Percentiles rank a stretch among this genome's conserved stretches.
phyloP scores from a whole-genome alignment of 2,888 invertebrate species.

The Charanyca ferruginea region DNA sequence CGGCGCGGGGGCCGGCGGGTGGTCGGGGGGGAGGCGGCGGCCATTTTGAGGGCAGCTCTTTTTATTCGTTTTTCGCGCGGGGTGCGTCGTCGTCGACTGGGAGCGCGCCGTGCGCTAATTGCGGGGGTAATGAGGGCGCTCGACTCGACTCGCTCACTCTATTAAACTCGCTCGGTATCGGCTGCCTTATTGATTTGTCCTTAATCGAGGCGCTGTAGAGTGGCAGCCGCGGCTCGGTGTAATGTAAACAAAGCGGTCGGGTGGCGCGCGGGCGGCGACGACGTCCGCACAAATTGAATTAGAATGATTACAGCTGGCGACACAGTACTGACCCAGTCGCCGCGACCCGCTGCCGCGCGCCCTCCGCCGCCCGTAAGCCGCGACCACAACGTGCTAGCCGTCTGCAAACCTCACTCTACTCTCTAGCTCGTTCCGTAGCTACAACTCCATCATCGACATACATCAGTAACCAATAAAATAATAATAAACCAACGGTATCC shows the following conservation, averaged over 20 bases:
- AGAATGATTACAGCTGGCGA: constrained; percentile 81
- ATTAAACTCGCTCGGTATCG: constrained; percentile 90
- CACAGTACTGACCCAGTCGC: constrained; percentile 63
- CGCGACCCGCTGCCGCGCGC: constrained; percentile 29
- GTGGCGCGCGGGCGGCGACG: constrained; percentile 71
- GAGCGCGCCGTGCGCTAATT: constrained; percentile 90
- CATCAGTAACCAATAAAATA: constrained; percentile 11
- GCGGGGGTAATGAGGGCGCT: constrained; percentile 91
- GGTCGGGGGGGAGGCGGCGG: constrained; percentile 91
- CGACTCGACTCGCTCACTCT: constrained; percentile 90
- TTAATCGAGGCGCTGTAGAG: constrained; percentile 86
- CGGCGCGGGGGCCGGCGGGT: constrained; percentile 88
- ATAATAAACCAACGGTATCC: constrained; percentile 19
- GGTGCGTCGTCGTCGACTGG: constrained; percentile 89
- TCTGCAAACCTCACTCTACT: neutral
- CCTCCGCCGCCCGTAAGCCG: neutral
- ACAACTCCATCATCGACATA: constrained; percentile 2
- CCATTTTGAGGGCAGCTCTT: constrained; percentile 94
- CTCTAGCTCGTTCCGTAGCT: constrained; percentile 14
- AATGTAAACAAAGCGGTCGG: constrained; percentile 84
- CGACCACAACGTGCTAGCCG: constrained; percentile 9
- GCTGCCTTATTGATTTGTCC: constrained; percentile 91
- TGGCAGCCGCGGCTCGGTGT: constrained; percentile 74
- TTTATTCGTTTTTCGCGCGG: constrained; percentile 92
- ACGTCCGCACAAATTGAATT: constrained; percentile 84